phyloP scores from a whole-genome alignment of 2,888 invertebrate genomes.

The Steromphala cineraria region DNA sequence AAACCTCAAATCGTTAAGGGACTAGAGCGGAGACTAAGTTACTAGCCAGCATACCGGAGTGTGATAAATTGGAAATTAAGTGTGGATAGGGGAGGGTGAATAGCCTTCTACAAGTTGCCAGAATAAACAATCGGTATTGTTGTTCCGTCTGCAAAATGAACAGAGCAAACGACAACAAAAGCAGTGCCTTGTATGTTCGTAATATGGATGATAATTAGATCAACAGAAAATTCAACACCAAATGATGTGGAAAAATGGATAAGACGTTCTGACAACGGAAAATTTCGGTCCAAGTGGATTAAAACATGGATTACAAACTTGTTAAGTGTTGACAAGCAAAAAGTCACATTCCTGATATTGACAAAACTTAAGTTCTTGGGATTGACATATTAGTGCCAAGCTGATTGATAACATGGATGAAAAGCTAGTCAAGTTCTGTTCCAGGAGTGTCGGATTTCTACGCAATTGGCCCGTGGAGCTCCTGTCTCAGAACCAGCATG shows the following conservation, averaged over 20 bases:
- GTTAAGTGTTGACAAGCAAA: no score
- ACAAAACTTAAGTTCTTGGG: neutral
- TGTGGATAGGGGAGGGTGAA: neutral
- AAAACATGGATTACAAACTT: no score
- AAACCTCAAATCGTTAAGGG: neutral
- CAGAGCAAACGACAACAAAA: neutral
- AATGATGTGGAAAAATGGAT: no score
- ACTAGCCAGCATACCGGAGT: neutral
- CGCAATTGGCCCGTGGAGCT: slow-evolving; percentile 67
- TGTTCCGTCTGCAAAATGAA: neutral
- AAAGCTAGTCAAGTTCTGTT: slow-evolving; percentile 38
- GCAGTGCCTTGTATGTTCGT: no score
- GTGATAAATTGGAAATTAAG: neutral
- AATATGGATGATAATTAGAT: no score
- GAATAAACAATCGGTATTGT: neutral
- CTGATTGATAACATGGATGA: neutral
- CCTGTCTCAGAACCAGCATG: slow-evolving; percentile 55
- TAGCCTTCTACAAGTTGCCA: neutral
- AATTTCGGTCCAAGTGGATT: no score
- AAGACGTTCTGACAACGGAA: no score
- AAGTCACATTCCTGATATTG: no score
- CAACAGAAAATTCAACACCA: no score
- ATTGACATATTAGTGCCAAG: neutral
- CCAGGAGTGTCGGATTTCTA: slow-evolving; percentile 66
- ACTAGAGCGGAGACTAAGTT: neutral